Percentiles rank a stretch among this genome's conserved stretches.
These are phyloP conservation scores for Nerophis lumbriciformis DNA, from an alignment of 2,113 vertebrate genomes.

Conservation along the genomic window DNA sequence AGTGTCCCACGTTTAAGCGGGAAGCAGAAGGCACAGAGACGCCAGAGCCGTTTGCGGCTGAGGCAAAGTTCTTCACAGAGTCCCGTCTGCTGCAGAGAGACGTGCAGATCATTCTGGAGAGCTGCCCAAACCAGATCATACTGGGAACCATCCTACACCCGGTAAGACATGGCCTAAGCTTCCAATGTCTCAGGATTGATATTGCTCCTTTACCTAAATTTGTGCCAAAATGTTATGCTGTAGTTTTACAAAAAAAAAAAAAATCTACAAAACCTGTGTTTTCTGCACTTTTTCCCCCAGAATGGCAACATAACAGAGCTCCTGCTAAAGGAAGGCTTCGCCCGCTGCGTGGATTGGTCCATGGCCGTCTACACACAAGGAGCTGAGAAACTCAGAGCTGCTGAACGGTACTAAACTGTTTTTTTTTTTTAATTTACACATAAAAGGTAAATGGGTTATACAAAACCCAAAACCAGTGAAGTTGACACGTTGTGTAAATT, in stretches of 20 bases:
- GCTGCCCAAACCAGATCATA: conserved; percentile 94
- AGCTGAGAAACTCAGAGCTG: conserved; percentile 88
- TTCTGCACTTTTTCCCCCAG: conserved; percentile 48
- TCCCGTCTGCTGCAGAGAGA: conserved; percentile 93
- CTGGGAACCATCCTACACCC: conserved; percentile 95
- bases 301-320: conserved; percentile 97
- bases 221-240: too few species aligned
- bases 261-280: neutral
- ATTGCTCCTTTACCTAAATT: too few species aligned
- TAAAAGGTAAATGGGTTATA: too few species aligned
- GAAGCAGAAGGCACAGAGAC: conserved; percentile 85
- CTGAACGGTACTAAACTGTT: conserved; percentile 75
- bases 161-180: conserved; percentile 55
- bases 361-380: conserved; percentile 94
- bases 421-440: neutral
- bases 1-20: conserved; percentile 92
- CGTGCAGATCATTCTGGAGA: conserved; percentile 95
- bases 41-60: conserved; percentile 87
- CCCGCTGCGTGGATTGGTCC: conserved; percentile 96
- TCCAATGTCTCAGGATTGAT: too few species aligned
- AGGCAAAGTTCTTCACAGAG: conserved; percentile 97
- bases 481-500: too few species aligned
- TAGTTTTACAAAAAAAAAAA: too few species aligned
- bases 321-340: conserved; percentile 91
- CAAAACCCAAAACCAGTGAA: too few species aligned